Evolutionary conservation across 2,888 invertebrate species (phyloP).

Genomic region (Chrysolina oricalcia): DNA sequence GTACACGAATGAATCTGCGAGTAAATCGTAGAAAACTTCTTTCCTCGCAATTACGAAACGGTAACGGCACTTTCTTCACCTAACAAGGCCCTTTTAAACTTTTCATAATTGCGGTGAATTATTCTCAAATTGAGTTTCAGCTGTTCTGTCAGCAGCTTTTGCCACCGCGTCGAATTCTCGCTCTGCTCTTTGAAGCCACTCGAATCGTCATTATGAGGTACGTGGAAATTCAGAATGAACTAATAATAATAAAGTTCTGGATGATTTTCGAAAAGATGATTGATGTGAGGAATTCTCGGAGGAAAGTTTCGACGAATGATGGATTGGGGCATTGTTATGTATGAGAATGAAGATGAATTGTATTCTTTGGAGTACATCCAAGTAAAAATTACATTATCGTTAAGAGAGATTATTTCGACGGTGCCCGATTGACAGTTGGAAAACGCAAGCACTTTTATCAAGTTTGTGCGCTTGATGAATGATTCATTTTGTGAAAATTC

Average conservation of each 20-base stretch:
- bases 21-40: neutral
- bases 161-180: neutral
- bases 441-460: too few species aligned
- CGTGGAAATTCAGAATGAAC: neutral
- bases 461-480: too few species aligned
- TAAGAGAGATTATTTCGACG: too few species aligned
- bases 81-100: slow-evolving; percentile 38
- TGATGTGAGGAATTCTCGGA: neutral
- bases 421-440: too few species aligned
- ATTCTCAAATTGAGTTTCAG: slow-evolving; percentile 45
- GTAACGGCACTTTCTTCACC: slow-evolving; percentile 27
- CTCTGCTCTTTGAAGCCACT: neutral
- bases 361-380: neutral
- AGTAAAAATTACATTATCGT: too few species aligned
- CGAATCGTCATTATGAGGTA: neutral
- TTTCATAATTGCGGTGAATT: slow-evolving; percentile 42
- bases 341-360: neutral
- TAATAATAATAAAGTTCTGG: neutral
- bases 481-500: too few species aligned
- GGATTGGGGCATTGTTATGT: neutral
- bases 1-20: neutral
- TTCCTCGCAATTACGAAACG: slow-evolving; percentile 4
- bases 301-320: neutral
- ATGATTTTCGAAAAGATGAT: neutral
- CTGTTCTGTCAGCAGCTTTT: slow-evolving; percentile 35